Conservation (phyloP, 2,797 vertebrate species). For the Darevskia mixta region DNA sequence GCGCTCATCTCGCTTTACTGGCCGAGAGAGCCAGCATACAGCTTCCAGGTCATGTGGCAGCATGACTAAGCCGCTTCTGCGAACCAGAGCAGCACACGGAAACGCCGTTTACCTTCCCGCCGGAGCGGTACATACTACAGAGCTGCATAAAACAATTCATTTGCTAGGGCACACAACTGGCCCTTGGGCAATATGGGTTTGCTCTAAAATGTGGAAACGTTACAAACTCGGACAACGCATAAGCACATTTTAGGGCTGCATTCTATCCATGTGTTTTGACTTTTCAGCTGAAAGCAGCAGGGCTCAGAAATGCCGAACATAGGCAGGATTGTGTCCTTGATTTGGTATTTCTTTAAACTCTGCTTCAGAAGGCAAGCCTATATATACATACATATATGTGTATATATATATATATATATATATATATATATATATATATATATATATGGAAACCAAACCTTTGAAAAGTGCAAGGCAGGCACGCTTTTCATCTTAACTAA, state of each 20-base stretch:
- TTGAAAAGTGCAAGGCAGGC: background rate
- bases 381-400: too few species aligned
- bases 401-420: background rate
- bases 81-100: too few species aligned
- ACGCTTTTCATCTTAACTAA: constrained; percentile 24
- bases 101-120: too few species aligned
- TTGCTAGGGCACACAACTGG: too few species aligned
- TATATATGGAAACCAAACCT: constrained; percentile 2
- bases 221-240: background rate
- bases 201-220: background rate
- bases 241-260: background rate
- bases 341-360: constrained; percentile 37
- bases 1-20: too few species aligned
- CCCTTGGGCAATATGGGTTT: background rate
- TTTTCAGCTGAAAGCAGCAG: background rate
- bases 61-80: too few species aligned
- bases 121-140: too few species aligned
- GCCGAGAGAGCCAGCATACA: too few species aligned
- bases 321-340: background rate
- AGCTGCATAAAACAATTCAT: too few species aligned
- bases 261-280: background rate
- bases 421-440: background rate
- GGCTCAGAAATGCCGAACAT: background rate
- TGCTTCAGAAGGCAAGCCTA: constrained; percentile 22
- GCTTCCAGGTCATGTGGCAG: too few species aligned